A percentile compares a stretch with the other conserved stretches of the same genome.
Evolutionary conservation across 1,140 invertebrate species (phyloP).

Genomic region (Temnothorax nylanderi): DNA sequence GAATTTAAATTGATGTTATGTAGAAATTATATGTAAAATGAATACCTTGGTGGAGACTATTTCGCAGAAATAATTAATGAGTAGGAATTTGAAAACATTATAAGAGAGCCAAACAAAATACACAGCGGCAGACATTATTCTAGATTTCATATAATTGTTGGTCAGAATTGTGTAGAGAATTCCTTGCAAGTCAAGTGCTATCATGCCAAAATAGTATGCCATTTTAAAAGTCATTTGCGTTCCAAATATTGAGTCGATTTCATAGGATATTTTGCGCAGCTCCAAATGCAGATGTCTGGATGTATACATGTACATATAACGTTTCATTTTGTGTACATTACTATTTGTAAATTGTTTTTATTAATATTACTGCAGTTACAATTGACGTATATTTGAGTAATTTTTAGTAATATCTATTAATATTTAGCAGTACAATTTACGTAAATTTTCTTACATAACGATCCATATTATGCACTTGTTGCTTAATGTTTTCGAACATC

Average conservation of each 20-base stretch:
- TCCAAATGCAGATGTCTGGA: slow-evolving; percentile 32
- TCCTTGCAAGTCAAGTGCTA: not conserved
- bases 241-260: slow-evolving; percentile 26
- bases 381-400: not conserved
- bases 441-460: not conserved
- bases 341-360: not conserved
- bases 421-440: not conserved
- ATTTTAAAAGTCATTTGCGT: slow-evolving; percentile 20
- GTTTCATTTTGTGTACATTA: not conserved
- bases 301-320: not conserved
- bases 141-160: not conserved
- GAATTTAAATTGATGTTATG: not conserved
- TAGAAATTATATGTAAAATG: not conserved
- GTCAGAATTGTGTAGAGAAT: not conserved
- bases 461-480: not conserved
- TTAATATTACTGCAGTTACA: not conserved
- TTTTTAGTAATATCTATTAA: no score
- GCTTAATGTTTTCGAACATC: not conserved
- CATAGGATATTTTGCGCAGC: slow-evolving; percentile 4
- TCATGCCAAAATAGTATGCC: not conserved
- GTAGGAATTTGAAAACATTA: not conserved
- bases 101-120: not conserved
- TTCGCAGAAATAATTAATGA: slow-evolving; percentile 6
- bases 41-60: slow-evolving; percentile 1
- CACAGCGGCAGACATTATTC: not conserved